Conservation (phyloP, 1,140 invertebrate genomes). For the Cherax destructor region DNA sequence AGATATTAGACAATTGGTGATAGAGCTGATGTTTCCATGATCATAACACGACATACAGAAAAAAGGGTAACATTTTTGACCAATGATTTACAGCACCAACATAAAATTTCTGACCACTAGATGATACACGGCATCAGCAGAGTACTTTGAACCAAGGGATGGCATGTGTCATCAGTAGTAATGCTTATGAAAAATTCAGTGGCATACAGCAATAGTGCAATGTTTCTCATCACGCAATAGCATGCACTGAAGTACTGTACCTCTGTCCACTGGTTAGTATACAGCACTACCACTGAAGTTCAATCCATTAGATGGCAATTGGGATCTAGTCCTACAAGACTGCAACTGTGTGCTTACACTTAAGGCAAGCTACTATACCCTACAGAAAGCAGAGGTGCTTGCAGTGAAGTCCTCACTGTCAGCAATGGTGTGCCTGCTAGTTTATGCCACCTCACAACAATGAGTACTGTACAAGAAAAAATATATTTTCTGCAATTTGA, state of each 20-base stretch:
- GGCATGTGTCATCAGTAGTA: neutral
- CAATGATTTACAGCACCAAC: neutral
- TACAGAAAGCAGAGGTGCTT: conserved; percentile 38
- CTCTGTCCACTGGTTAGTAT: neutral
- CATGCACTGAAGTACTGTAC: neutral
- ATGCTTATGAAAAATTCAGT: neutral
- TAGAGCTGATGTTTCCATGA: neutral
- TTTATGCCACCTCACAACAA: conserved; percentile 21
- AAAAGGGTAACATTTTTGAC: neutral
- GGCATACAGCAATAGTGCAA: neutral
- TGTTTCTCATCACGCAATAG: neutral
- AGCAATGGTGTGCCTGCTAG: neutral
- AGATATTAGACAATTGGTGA: neutral
- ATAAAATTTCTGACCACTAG: neutral
- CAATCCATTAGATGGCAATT: neutral
- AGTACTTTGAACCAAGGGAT: neutral
- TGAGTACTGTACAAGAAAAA: conserved; percentile 14
- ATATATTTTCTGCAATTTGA: conserved; percentile 45
- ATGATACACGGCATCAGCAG: neutral
- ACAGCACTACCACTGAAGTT: neutral
- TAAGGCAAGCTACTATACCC: conserved; percentile 47
- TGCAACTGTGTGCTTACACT: conserved; percentile 31
- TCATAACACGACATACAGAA: neutral
- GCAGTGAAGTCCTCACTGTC: neutral
- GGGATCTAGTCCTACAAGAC: conserved; percentile 6